Evolutionary conservation across 2,113 vertebrate species (phyloP).

Genomic region (Macroglossus sobrinus): DNA sequence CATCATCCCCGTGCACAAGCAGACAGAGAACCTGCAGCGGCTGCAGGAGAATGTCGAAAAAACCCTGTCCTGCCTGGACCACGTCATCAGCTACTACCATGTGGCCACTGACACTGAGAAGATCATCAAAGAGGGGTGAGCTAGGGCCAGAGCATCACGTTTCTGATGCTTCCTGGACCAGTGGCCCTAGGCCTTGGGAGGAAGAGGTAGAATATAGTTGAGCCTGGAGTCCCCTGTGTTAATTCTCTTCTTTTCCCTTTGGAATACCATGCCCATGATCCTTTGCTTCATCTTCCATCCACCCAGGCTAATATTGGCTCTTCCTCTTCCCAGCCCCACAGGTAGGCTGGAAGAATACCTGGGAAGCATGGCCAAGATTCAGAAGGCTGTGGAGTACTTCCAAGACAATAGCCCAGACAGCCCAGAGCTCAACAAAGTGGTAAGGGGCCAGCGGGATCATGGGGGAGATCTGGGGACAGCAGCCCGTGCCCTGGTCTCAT

Average conservation of each 20-base stretch:
- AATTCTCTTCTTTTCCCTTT: not conserved
- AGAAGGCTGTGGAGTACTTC: conserved; percentile 98
- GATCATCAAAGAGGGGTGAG: conserved; percentile 96
- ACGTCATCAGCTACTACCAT: conserved; percentile 97
- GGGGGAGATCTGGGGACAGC: not conserved
- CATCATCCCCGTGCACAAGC: conserved; percentile 98
- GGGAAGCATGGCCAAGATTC: conserved; percentile 95
- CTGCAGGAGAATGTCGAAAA: conserved; percentile 98
- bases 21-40: conserved; percentile 97
- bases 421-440: conserved; percentile 97
- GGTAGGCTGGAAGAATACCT: conserved; percentile 96
- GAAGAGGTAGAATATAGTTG: not conserved
- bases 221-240: not conserved
- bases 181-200: not conserved
- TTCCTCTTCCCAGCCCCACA: conserved; percentile 84
- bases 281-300: not conserved
- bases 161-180: not conserved
- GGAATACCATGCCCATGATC: not conserved
- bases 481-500: not conserved
- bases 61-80: conserved; percentile 95
- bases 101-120: conserved; percentile 97
- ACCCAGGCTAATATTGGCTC: not conserved
- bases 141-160: not conserved
- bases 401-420: conserved; percentile 99
- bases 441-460: conserved; percentile 67